phyloP scores from a whole-genome alignment of 2,888 invertebrate species.

The Chloroclystis v-ata region DNA sequence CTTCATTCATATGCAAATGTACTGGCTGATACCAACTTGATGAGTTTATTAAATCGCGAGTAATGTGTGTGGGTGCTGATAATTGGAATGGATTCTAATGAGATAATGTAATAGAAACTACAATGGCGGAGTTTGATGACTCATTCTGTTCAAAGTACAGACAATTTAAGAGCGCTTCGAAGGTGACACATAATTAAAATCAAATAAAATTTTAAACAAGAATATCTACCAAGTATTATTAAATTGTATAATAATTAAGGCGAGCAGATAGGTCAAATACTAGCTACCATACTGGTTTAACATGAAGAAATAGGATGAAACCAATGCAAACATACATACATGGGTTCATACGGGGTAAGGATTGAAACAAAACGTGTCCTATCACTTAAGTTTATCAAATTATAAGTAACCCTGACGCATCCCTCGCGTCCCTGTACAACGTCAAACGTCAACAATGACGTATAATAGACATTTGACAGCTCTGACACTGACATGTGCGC shows the following conservation, averaged over 20 bases:
- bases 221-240: no score
- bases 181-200: no score
- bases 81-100: constrained; percentile 18
- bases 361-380: neutral
- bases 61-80: constrained; percentile 28
- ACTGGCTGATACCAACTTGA: constrained; percentile 45
- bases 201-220: no score
- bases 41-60: constrained; percentile 56
- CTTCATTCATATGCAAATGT: constrained; percentile 52
- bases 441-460: constrained; percentile 44
- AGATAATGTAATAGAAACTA: constrained; percentile 12
- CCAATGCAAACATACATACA: no score
- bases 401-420: constrained; percentile 30
- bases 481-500: constrained; percentile 39
- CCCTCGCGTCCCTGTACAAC: constrained; percentile 33
- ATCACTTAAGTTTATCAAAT: neutral
- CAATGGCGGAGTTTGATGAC: constrained; percentile 12
- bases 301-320: no score
- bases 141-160: constrained; percentile 2
- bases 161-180: no score
- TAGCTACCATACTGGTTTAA: no score
- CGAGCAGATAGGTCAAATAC: no score
- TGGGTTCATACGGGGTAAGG: no score
- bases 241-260: no score
- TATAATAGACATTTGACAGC: constrained; percentile 52